Percentiles rank a stretch among this genome's conserved stretches.
Evolutionary conservation across 2,797 vertebrate species (phyloP).

Genomic region (Acanthiza pusilla): DNA sequence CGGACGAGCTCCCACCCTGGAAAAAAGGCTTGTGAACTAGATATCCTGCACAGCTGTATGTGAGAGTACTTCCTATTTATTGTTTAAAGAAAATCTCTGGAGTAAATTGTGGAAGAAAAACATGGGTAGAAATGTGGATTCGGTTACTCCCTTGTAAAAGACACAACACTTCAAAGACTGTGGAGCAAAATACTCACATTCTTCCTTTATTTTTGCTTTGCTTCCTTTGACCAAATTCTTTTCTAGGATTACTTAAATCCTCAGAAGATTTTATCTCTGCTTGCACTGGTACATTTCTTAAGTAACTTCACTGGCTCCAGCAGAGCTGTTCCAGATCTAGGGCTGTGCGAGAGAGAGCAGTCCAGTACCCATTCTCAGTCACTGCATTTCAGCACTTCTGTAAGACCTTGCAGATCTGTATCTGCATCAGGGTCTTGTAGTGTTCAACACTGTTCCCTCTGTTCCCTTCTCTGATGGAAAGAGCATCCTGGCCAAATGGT

Average conservation of each 20-base stretch:
- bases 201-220: slow-evolving; percentile 4
- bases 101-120: slow-evolving; percentile 68
- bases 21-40: slow-evolving; percentile 62
- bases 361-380: background rate
- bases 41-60: slow-evolving; percentile 73
- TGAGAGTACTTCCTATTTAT: slow-evolving; percentile 65
- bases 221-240: slow-evolving; percentile 17
- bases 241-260: background rate
- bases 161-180: background rate
- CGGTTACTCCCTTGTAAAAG: slow-evolving; percentile 1
- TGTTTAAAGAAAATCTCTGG: slow-evolving; percentile 61
- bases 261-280: slow-evolving; percentile 5
- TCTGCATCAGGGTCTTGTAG: background rate
- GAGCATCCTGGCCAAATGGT: background rate
- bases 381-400: background rate
- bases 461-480: background rate
- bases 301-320: background rate
- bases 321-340: background rate
- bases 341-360: background rate
- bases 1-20: slow-evolving; percentile 47
- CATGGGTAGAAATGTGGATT: background rate
- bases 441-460: background rate
- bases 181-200: background rate
- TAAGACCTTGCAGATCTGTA: background rate
- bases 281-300: background rate